Evolutionary conservation across 2,113 vertebrate genomes (phyloP).

Genomic region (Elachura formosa): DNA sequence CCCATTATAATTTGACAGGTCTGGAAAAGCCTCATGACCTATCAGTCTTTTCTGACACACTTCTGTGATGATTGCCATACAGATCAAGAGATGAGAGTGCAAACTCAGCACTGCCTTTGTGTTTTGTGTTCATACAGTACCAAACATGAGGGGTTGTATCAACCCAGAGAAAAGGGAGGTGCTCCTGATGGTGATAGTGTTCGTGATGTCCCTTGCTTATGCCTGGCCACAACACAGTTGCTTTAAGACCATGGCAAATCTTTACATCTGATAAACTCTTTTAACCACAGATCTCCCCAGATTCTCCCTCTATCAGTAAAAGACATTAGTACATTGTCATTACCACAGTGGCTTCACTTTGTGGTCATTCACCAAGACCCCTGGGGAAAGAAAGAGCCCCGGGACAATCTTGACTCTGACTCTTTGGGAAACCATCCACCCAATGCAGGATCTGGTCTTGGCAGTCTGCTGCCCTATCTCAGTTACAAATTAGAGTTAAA

Average conservation of each 20-base stretch:
- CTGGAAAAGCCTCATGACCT: rapidly evolving
- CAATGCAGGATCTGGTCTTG: neutral
- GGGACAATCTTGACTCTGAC: neutral
- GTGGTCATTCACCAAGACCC: neutral
- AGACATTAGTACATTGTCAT: neutral
- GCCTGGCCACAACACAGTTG: neutral
- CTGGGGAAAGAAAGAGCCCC: neutral
- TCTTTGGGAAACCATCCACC: neutral
- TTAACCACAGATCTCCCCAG: neutral
- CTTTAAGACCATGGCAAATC: neutral
- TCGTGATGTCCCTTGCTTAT: neutral
- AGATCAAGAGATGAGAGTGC: neutral
- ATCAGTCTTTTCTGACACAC: neutral
- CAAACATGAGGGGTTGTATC: neutral
- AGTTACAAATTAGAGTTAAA: neutral
- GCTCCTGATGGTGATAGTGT: neutral
- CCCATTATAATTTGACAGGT: neutral
- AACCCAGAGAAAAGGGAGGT: neutral
- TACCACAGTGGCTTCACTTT: neutral
- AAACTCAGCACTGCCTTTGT: neutral
- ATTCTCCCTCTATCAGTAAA: neutral
- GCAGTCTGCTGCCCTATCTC: neutral
- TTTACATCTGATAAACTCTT: neutral
- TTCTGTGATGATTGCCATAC: neutral
- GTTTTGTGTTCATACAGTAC: neutral